These are phyloP conservation scores for Tyria jacobaeae DNA, from an alignment of 2,888 invertebrate species.

Conservation along the genomic window DNA sequence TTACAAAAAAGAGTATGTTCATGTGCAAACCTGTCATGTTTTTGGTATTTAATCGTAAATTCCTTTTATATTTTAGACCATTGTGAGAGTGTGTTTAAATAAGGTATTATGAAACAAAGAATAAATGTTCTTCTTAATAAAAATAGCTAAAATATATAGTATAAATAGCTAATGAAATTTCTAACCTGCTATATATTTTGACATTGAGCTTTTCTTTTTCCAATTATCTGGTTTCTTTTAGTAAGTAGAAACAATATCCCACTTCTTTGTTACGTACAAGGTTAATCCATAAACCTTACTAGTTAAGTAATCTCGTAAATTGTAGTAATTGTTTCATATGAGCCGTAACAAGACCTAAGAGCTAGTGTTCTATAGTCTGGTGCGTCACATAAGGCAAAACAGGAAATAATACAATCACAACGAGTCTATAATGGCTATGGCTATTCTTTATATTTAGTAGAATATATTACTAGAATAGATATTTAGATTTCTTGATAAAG, in stretches of 20 bases:
- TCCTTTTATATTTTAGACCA: too few species aligned
- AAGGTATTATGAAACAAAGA: too few species aligned
- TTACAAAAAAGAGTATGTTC: not conserved
- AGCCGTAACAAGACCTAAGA: not conserved
- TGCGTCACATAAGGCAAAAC: not conserved
- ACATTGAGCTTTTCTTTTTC: too few species aligned
- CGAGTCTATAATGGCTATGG: not conserved
- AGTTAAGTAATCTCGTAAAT: not conserved
- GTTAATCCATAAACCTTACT: not conserved
- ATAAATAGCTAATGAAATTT: too few species aligned
- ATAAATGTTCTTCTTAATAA: too few species aligned
- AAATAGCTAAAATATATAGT: too few species aligned
- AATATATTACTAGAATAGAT: not conserved
- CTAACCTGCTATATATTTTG: too few species aligned
- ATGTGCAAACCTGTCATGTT: too few species aligned
- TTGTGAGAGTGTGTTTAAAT: too few species aligned
- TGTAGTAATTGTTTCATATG: not conserved
- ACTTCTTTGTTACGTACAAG: not conserved
- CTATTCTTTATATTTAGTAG: not conserved
- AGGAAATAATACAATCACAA: not conserved
- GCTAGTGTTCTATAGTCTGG: not conserved
- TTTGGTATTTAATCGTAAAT: too few species aligned
- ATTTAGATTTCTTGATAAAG: not conserved
- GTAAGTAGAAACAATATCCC: too few species aligned
- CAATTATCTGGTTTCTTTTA: too few species aligned